Conservation (phyloP, 1,140 invertebrate species). For the Halyomorpha halys region DNA sequence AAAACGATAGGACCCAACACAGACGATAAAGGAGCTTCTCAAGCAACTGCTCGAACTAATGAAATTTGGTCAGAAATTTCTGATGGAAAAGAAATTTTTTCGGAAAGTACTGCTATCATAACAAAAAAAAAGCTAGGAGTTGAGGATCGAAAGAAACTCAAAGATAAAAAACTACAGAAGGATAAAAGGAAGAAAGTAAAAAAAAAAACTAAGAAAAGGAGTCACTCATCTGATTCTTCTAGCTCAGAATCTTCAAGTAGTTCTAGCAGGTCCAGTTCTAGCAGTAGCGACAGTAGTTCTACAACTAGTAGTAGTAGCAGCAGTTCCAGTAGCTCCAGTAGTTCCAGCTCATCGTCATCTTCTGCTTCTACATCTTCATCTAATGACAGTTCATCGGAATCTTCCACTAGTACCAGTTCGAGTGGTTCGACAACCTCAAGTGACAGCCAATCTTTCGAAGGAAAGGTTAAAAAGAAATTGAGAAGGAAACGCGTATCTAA, state of each 20-base stretch:
- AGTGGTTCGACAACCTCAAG: background rate
- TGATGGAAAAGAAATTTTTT: background rate
- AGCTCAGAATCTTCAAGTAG: slow-evolving; percentile 9
- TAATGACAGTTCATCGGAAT: slow-evolving; percentile 3
- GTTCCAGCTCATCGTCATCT: slow-evolving; percentile 12
- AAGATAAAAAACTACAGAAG: slow-evolving; percentile 4
- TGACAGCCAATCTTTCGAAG: background rate
- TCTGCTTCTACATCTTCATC: slow-evolving; percentile 8
- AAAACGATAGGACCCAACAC: slow-evolving; percentile 19
- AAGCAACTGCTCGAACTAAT: no score
- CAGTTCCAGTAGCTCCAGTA: background rate
- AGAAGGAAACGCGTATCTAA: background rate
- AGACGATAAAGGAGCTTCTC: no score
- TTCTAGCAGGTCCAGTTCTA: background rate
- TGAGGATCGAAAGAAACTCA: background rate
- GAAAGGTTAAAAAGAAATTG: background rate
- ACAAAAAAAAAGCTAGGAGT: slow-evolving; percentile 1
- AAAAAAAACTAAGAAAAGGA: slow-evolving; percentile 8
- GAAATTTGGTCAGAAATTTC: background rate
- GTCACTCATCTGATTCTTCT: slow-evolving; percentile 16
- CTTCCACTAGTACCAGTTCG: background rate
- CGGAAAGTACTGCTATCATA: background rate
- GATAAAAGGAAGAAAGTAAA: slow-evolving; percentile 4
- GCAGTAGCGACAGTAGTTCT: background rate
- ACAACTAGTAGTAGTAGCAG: background rate